phyloP scores from a whole-genome alignment of 2,888 invertebrate genomes.

The Congeria kusceri region DNA sequence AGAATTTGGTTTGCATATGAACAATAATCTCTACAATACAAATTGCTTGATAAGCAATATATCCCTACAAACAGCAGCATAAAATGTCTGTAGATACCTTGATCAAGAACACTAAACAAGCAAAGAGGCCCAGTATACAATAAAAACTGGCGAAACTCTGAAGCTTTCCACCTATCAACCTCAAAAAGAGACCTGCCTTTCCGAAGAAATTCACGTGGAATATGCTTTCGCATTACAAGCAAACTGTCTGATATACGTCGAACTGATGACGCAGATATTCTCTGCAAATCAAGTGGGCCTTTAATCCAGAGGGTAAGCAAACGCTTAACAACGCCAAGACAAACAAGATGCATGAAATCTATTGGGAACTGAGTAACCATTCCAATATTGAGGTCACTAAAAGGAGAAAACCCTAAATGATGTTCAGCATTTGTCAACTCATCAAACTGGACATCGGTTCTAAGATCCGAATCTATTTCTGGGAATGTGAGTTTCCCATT shows the following conservation, averaged over 20 bases:
- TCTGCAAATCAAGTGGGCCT: constrained; percentile 42
- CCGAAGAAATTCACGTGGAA: constrained; percentile 69
- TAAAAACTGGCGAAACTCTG: constrained; percentile 74
- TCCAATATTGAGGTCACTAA: constrained; percentile 51
- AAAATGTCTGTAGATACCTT: constrained; percentile 64
- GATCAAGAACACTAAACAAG: constrained; percentile 47
- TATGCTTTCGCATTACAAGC: constrained; percentile 9
- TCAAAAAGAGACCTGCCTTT: constrained; percentile 64
- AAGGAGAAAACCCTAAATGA: constrained; percentile 64
- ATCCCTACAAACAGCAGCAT: constrained; percentile 65
- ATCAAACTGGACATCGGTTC: constrained; percentile 62
- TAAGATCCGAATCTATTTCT: constrained; percentile 26
- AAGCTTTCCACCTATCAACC: constrained; percentile 74
- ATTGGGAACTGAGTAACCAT: constrained; percentile 71
- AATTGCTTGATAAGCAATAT: constrained; percentile 53
- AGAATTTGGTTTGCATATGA: constrained; percentile 55
- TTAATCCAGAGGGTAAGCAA: constrained; percentile 61
- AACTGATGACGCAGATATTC: constrained; percentile 1
- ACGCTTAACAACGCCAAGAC: constrained; percentile 73
- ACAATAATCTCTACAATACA: constrained; percentile 16
- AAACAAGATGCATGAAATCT: constrained; percentile 81
- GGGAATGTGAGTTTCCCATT: constrained; percentile 52
- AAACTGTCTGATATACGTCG: constrained; percentile 56
- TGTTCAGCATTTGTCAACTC: constrained; percentile 55
- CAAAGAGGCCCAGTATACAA: constrained; percentile 72